Evolutionary conservation across 2,113 vertebrate species (phyloP), one percentile per base, ranked within the genome.

Genomic region (Isichthys henryi): DNA sequence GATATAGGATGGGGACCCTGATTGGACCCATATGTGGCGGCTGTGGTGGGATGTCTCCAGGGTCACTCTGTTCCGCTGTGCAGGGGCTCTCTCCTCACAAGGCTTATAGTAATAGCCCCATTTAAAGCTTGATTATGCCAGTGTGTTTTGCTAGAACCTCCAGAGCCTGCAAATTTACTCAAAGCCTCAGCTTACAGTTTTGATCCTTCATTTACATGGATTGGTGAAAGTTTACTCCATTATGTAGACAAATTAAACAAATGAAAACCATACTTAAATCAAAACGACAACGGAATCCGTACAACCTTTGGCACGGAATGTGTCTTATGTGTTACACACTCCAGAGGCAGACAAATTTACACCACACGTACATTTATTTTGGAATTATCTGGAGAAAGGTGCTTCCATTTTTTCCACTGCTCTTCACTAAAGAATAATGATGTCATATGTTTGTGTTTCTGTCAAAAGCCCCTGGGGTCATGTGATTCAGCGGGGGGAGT

Each of bases 181-280:
- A 86, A 86, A 86, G n/a, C 77, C 43, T 11, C 45, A 48, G 39
- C 45, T 48, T 46, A 45, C 45, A 48, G 21, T 84, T 84, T 46
- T 84, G 82, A 48, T 84, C 82, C 82, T 84, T n/a, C 82, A 84
- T 46, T 84, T 84, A 46, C 82, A 84, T 84, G 82, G 45, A 84
- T 13, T 84, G 82, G 35, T 84, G 45, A 84, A 45, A 84, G 82
- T 84, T 80, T 80, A 80, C 74, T 43, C 74, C 74, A 35, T 80
- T 80, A 80, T 80, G 82, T 84, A 84, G 45, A 46, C 82, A 84
- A 84, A 84, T 48, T 46, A 84, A 84, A 84, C 43, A 23, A 84
- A n/a, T 39, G 82, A 48, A 48, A 45, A 46, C 43, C 82, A 46
- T 21, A 10, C 23, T 45, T 48, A 84, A 48, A 48, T 48, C 82